Evolutionary conservation across 2,113 vertebrate genomes (phyloP).

Genomic region (Heloderma charlesbogerti): DNA sequence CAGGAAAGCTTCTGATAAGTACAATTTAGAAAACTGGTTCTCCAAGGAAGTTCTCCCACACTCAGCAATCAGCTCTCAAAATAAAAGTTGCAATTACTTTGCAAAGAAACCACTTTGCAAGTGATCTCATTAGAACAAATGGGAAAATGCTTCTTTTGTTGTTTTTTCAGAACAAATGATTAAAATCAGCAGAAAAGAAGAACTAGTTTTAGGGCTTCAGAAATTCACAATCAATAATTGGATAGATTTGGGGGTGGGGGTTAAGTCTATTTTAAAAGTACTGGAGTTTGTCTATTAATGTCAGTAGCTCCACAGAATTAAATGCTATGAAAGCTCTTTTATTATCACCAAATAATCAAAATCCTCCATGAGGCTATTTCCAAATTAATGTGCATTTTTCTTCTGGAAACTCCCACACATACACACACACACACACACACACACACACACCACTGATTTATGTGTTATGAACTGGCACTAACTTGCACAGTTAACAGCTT

Average conservation of each 20-base stretch:
- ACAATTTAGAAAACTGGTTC: neutral
- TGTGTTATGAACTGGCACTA: neutral
- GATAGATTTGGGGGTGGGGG: neutral
- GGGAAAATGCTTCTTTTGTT: neutral
- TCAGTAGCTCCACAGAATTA: slow-evolving; percentile 8
- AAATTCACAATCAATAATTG: slow-evolving; percentile 15
- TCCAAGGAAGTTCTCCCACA: neutral
- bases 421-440: neutral
- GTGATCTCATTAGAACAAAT: slow-evolving; percentile 10
- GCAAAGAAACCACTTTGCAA: slow-evolving; percentile 5
- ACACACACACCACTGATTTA: neutral
- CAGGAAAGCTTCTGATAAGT: neutral
- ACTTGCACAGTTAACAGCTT: neutral
- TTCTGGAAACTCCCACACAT: neutral
- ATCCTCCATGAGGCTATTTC: slow-evolving; percentile 1
- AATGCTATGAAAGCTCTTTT: slow-evolving; percentile 34
- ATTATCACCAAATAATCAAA: slow-evolving; percentile 34
- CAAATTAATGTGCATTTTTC: slow-evolving; percentile 18
- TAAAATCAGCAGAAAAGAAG: slow-evolving; percentile 19
- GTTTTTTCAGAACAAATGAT: neutral
- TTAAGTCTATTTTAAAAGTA: neutral
- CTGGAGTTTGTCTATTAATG: slow-evolving; percentile 2
- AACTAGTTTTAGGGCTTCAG: slow-evolving; percentile 7
- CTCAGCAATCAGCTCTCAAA: slow-evolving; percentile 12
- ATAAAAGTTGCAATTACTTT: slow-evolving; percentile 16